Conservation (phyloP, 2,797 vertebrate genomes). For the Oceanodroma leucorhoa region DNA sequence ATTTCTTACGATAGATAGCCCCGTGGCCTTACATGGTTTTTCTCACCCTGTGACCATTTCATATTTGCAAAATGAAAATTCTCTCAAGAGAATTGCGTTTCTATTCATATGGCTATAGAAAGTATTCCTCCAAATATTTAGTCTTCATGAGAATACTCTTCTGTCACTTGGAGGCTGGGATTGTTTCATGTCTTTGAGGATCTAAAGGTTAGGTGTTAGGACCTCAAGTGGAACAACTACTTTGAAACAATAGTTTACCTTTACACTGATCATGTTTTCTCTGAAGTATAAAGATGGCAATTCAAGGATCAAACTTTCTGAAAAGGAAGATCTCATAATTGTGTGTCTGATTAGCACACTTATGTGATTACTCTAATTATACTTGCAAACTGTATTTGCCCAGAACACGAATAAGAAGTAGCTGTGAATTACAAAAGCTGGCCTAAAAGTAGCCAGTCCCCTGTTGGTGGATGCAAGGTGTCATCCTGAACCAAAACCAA, state of each 20-base stretch:
- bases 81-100: not conserved
- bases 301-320: not conserved
- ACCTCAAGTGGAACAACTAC: not conserved
- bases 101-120: not conserved
- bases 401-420: not conserved
- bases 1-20: not conserved
- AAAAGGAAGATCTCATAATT: not conserved
- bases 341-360: not conserved
- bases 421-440: not conserved
- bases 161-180: not conserved
- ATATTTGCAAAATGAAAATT: not conserved
- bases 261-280: not conserved
- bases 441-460: not conserved
- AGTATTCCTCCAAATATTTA: not conserved
- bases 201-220: not conserved
- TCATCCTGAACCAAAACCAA: not conserved
- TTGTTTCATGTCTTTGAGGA: not conserved
- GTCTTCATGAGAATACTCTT: not conserved
- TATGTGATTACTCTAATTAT: not conserved
- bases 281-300: not conserved
- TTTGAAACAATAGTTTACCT: not conserved
- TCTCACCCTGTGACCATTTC: not conserved
- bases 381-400: not conserved
- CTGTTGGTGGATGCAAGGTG: not conserved
- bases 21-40: accelerated